Evolutionary conservation across 2,797 vertebrate genomes (phyloP), one percentile per base, ranked within the genome.

Genomic region (Brotula barbata): DNA sequence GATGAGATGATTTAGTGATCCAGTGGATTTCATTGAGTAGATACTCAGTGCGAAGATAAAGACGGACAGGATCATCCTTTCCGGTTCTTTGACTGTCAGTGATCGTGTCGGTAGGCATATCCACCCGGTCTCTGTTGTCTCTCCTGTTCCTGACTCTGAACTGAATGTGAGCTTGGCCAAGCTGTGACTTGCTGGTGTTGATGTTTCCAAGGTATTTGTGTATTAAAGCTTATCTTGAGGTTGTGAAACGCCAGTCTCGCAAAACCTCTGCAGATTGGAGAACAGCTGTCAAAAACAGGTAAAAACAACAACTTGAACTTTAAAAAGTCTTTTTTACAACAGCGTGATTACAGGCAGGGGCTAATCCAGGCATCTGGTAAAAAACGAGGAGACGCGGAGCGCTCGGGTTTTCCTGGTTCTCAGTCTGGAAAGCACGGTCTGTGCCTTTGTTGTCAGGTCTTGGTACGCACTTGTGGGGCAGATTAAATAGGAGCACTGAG

Each of bases 301-400:
- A 58, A 81, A 69, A 72, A 7, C 3, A 78, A 69, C 80, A 76
- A 69, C 68, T 63, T 78, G 44, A 85, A 75, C 68, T 77, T 78
- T 79, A 78, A 81, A 81, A 85, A 71, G 61, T 78, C 46, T 16
- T 59, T n/a, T 87, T 89, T 83, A 89, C 81, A 77, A 61, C 69
- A 6, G 51, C 47, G 56, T 89, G 86, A 89, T 89, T 88, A 88
- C 60, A 85, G 87, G 64, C 44, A 0, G 54, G 33, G 39, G 20
- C 20, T 56, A 28, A 1, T 39, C 6, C 1, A 37, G 65, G 71
- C 83, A 88, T 83, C 85, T 85, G 87, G 66, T 80, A 81, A 77
- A 60, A 74, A 71, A 53, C 64, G n/a, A 60, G 62, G 47, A 48
- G 64, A 66, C 46, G 20, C 20, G 58, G 64, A 53, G 43, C 15